These are phyloP conservation scores for Cerastis leucographa DNA, from an alignment of 2,888 invertebrate species.

Conservation along the genomic window DNA sequence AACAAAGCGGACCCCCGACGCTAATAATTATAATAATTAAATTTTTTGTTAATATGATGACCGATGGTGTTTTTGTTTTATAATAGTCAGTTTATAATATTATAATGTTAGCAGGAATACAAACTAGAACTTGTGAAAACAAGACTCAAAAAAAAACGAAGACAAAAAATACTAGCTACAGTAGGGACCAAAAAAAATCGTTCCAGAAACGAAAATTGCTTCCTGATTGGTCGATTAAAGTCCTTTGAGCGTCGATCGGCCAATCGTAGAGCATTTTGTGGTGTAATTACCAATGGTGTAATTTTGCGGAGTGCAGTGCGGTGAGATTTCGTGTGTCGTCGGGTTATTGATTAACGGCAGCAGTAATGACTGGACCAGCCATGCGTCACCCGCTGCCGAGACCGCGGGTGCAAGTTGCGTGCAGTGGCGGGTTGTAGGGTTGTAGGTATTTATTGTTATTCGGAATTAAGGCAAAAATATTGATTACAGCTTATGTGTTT, in stretches of 20 bases:
- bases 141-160: not conserved
- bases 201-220: slow-evolving; percentile 63
- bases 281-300: slow-evolving; percentile 68
- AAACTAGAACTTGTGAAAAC: not conserved
- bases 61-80: not conserved
- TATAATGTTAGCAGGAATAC: not conserved
- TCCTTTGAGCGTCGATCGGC: slow-evolving; percentile 64
- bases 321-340: slow-evolving; percentile 64
- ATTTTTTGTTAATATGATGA: not conserved
- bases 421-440: slow-evolving; percentile 16
- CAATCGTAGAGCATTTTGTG: slow-evolving; percentile 61
- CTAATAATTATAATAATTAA: no score
- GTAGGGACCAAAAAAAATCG: slow-evolving; percentile 32
- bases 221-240: slow-evolving; percentile 65
- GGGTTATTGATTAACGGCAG: slow-evolving; percentile 83
- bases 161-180: slow-evolving; percentile 22
- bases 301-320: slow-evolving; percentile 68
- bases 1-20: no score
- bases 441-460: not conserved
- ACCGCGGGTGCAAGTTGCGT: slow-evolving; percentile 30
- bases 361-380: slow-evolving; percentile 78
- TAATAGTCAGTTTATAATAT: not conserved
- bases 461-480: not conserved
- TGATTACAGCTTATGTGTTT: not conserved
- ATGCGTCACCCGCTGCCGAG: slow-evolving; percentile 72